A percentile compares a stretch with the other conserved stretches of the same genome.
Evolutionary conservation across 2,113 vertebrate genomes (phyloP).

Genomic region (Sitta europaea): DNA sequence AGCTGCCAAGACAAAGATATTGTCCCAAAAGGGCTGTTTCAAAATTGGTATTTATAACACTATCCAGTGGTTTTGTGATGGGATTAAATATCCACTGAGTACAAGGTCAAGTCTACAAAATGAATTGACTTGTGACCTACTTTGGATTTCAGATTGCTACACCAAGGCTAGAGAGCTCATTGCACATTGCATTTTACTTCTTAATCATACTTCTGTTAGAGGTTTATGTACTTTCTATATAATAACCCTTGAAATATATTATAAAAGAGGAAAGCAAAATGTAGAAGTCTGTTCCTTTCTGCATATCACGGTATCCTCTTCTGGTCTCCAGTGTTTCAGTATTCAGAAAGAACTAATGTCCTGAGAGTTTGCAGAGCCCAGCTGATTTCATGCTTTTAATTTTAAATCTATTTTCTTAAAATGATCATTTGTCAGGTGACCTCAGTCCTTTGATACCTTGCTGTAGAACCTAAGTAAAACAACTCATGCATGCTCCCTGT

Average conservation of each 20-base stretch:
- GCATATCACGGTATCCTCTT: not conserved
- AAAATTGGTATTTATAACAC: constrained; percentile 55
- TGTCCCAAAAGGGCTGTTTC: constrained; percentile 50
- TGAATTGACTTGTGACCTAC: constrained; percentile 11
- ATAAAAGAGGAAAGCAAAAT: not conserved
- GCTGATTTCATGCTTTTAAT: not conserved
- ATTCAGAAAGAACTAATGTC: not conserved
- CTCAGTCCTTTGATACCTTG: not conserved
- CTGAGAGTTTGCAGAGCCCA: not conserved
- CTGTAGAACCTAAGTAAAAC: constrained; percentile 1
- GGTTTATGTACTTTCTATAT: not conserved
- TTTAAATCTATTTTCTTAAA: not conserved
- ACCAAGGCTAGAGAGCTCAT: not conserved
- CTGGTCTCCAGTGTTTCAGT: not conserved
- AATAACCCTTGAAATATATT: not conserved
- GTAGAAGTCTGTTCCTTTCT: not conserved
- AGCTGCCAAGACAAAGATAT: constrained; percentile 50
- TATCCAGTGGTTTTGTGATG: constrained; percentile 64
- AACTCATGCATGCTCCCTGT: not conserved
- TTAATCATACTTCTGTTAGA: not conserved
- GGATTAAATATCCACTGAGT: constrained; percentile 56
- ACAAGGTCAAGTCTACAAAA: constrained; percentile 49
- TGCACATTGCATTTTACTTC: not conserved
- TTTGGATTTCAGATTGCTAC: not conserved
- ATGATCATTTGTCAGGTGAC: not conserved